Evolutionary conservation across 2,797 vertebrate genomes (phyloP), one percentile per base, ranked within the genome.

Genomic region (Amblyopsis hoosieri): DNA sequence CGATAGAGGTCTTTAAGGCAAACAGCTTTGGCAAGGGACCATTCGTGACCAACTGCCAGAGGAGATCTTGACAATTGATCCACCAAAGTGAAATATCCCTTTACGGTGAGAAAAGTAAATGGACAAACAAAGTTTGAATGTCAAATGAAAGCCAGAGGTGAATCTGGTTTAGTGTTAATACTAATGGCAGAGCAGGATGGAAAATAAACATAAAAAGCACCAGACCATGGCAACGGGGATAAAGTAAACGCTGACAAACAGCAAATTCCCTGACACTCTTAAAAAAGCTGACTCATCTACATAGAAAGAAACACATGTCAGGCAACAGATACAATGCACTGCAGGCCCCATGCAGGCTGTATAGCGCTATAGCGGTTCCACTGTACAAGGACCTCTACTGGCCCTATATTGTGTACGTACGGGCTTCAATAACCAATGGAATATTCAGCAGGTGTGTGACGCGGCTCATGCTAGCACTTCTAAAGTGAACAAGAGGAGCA

Each of bases 151-250:
- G 49, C 14, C 14, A 74, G 59, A 78, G 79, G 79, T 71, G 69
- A 72, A 66, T 37, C 19, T 57, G 69, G 55, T 64, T 60, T 37
- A 60, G 12, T 33, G 51, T 50, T 74, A 80, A 85, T 66, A 81
- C 70, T 62, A 66, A 78, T 31, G 63, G 83, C 66, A 84, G 60
- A 60, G 66, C 45, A 64, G 64, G 66, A 79, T 61, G 52, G 19
- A 17, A 64, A 70, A 1, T 11, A 61, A 15, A 14, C 33, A 31
- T 49, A 13, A 57, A 69, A 78, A 64, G 56, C 58, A 50, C 57
- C 31, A 1, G 66, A 79, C 63, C 0, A n/a, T 78, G 63, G 75
- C 53, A 76, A 64, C 57, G 3, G 51, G 50, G 63, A 75, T 19
- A 10, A 51, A 1, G 14, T 12, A 17, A 57, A 67, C 1, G 62